Percentiles rank a stretch among this genome's conserved stretches.
Evolutionary conservation across 2,113 vertebrate species (phyloP).

Genomic region (Nannobrachium achirus): DNA sequence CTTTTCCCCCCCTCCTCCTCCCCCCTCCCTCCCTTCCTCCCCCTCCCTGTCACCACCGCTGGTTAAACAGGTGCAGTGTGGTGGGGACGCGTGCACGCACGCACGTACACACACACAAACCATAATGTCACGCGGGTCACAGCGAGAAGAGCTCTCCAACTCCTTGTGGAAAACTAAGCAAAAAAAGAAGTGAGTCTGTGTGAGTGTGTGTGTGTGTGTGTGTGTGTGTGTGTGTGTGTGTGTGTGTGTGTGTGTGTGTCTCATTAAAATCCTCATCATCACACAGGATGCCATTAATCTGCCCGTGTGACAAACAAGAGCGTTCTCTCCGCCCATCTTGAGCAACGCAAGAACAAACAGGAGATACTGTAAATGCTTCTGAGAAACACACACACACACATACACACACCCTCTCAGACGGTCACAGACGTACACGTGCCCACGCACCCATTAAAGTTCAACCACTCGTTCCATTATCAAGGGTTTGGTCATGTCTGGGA

Average conservation of each 20-base stretch:
- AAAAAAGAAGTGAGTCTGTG: too few relatives aligned
- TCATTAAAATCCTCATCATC: neutral
- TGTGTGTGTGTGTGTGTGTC: neutral
- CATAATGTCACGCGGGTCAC: too few relatives aligned
- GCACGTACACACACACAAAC: conserved; percentile 22
- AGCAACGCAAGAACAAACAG: neutral
- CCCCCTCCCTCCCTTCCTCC: neutral
- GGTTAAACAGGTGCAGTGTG: conserved; percentile 55
- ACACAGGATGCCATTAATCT: neutral
- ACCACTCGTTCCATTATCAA: too few relatives aligned
- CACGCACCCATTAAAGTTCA: neutral
- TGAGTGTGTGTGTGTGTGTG: neutral
- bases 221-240: neutral
- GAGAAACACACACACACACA: neutral
- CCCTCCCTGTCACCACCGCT: conserved; percentile 47
- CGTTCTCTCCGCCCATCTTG: neutral
- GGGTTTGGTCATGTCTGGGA: too few relatives aligned
- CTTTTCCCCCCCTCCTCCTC: conserved; percentile 6
- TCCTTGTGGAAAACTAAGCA: too few relatives aligned
- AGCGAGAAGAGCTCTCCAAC: too few relatives aligned
- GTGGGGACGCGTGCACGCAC: neutral
- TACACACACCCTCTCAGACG: neutral
- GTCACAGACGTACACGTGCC: neutral
- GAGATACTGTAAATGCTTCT: neutral
- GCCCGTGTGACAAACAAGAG: neutral